Conservation (phyloP, 2,888 invertebrate genomes). For the Calliscelio sp. region DNA sequence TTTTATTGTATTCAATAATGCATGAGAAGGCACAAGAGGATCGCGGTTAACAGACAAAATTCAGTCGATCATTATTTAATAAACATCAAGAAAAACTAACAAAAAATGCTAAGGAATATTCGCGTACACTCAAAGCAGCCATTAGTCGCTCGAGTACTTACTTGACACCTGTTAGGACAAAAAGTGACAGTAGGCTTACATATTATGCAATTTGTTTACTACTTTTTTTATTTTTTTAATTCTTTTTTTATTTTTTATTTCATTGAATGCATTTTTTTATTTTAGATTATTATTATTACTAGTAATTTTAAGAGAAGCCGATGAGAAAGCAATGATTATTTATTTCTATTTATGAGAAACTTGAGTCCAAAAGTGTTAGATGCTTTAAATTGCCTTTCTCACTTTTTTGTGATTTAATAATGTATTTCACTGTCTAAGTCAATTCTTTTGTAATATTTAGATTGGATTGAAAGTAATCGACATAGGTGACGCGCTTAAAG, state of each 20-base stretch:
- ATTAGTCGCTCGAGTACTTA: conserved; percentile 65
- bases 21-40: conserved; percentile 54
- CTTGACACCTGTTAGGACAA: conserved; percentile 60
- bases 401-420: conserved; percentile 35
- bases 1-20: conserved; percentile 68
- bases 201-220: conserved; percentile 46
- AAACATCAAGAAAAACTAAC: conserved; percentile 4
- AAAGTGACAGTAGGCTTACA: conserved; percentile 50
- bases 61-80: conserved; percentile 25
- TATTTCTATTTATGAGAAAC: conserved; percentile 52
- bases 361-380: conserved; percentile 22
- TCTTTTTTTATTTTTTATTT: conserved; percentile 16
- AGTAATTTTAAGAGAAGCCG: not conserved
- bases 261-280: conserved; percentile 13
- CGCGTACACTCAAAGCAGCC: conserved; percentile 35
- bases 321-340: conserved; percentile 25
- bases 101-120: conserved; percentile 36
- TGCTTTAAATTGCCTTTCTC: conserved; percentile 21
- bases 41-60: conserved; percentile 33
- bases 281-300: too few relatives aligned
- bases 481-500: not conserved
- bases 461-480: conserved; percentile 13
- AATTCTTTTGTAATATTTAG: conserved; percentile 23
- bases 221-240: conserved; percentile 1
- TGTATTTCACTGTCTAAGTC: conserved; percentile 36